Conservation (phyloP, 2,888 invertebrate species). For the Iselma pallidipennis region DNA sequence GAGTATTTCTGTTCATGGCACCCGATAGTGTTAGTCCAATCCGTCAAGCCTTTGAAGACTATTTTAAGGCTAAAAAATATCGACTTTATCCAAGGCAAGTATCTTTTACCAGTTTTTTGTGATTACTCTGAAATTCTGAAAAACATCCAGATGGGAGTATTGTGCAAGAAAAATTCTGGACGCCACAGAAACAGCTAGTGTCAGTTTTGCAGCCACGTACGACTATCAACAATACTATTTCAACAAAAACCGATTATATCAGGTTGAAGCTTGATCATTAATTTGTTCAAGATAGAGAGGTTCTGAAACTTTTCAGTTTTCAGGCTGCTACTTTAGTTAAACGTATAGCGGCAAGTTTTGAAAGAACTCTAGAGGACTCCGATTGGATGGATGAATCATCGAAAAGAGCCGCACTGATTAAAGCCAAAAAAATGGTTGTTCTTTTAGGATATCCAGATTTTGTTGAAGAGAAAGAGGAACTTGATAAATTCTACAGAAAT, state of each 20-base stretch:
- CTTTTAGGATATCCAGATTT: conserved; percentile 49
- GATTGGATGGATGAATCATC: conserved; percentile 62
- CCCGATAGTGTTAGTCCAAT: conserved; percentile 48
- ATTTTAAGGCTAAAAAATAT: conserved; percentile 39
- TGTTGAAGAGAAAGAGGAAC: conserved; percentile 30
- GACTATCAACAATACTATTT: conserved; percentile 49
- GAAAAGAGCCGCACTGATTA: conserved; percentile 55
- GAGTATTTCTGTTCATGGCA: conserved; percentile 48
- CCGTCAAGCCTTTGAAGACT: conserved; percentile 45
- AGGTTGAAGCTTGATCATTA: conserved; percentile 45
- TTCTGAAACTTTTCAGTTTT: neutral
- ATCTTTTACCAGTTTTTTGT: neutral
- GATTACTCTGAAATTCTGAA: neutral
- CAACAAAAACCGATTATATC: conserved; percentile 43
- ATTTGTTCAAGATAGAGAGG: conserved; percentile 11
- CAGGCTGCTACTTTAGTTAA: conserved; percentile 52
- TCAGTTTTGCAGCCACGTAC: conserved; percentile 52
- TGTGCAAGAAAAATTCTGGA: conserved; percentile 52
- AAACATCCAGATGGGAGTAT: conserved; percentile 47
- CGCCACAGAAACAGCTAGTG: conserved; percentile 33
- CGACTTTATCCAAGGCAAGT: conserved; percentile 38
- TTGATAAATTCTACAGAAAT: conserved; percentile 51
- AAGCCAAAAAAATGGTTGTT: conserved; percentile 57
- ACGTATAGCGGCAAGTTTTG: conserved; percentile 57
- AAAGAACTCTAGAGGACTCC: conserved; percentile 53